Conservation (phyloP, 2,797 vertebrate genomes). For the Balearica regulorum region DNA sequence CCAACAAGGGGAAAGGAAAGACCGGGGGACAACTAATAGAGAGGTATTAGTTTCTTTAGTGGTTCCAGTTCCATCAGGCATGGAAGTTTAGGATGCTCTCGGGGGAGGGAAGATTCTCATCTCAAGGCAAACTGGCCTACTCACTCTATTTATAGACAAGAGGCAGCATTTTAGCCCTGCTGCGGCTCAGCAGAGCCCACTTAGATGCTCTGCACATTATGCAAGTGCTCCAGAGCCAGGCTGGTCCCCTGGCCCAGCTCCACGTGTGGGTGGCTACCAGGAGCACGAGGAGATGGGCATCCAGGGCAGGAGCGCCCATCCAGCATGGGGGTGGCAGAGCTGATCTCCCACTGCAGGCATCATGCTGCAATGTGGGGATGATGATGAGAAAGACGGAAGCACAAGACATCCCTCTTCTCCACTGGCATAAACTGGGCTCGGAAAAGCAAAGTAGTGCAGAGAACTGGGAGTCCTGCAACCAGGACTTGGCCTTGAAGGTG, state of each 20-base stretch:
- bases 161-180: constrained; percentile 26
- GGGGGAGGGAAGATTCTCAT: constrained; percentile 24
- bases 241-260: neutral
- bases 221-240: neutral
- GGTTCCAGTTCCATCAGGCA: neutral
- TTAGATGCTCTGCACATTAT: neutral
- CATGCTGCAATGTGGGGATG: fast-evolving
- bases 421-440: neutral
- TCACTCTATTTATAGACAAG: constrained; percentile 38
- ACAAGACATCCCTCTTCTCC: neutral
- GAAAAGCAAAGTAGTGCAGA: neutral
- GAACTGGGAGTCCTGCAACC: neutral
- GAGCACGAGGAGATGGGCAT: fast-evolving
- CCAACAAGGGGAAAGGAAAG: neutral
- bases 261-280: neutral
- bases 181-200: constrained; percentile 7
- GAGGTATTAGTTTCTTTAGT: neutral
- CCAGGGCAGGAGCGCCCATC: neutral
- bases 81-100: neutral
- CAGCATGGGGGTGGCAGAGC: neutral
- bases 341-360: neutral
- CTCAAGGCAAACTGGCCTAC: constrained; percentile 47
- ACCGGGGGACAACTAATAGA: neutral
- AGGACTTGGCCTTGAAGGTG: neutral
- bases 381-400: neutral